Base-by-base conservation (phyloP, 2,113 vertebrate genomes). In the Bufo bufo region DNA sequence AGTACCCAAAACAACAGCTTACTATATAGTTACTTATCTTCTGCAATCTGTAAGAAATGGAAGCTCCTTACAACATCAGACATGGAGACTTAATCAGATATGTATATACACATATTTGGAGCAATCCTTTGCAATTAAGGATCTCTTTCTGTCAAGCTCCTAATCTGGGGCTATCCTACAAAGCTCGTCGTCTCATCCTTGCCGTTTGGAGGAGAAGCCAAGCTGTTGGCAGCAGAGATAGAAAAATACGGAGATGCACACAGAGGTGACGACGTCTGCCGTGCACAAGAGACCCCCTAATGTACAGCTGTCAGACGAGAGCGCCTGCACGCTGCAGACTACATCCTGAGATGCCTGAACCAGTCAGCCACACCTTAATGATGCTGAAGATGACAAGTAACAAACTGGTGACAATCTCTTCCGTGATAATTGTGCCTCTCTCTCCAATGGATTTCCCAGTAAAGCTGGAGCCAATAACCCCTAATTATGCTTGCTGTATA, bases 81-180 rank as follows among this genome's bases (percentile, higher is more conserved):
- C 52, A 52, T 33, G 33, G 52, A 52, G 9, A 52, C 52, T 9
- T 52, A 58, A 12, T 13, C 20, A 33, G 0, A 78, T 3, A 16
- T 4, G 0, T n/a, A n/a, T 6, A 65, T 5, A 81, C 3, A 6
- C 43, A 43, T 85, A 90, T 86, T 91, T 89, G 91, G 11, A 77
- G 89, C 89, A 86, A 85, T 87, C 82, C 85, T 82, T 82, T 77
- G 87, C 77, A 17, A 33, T 84, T 72, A 85, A 87, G 89, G 85
- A 82, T 66, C 65, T 91, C 89, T 81, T 91, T 90, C n/a, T n/a
- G n/a, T n/a, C 90, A 90, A 81, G 89, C 87, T 90, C 85, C 90
- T 89, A 92, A 87, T 80, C 77, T 52, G 90, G 90, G 90, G 85
- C 50, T 84, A 52, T 75, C 91, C 0, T 74, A 3, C 75, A 50